phyloP scores from a whole-genome alignment of 2,113 vertebrate genomes.

The Dicaeum eximium region DNA sequence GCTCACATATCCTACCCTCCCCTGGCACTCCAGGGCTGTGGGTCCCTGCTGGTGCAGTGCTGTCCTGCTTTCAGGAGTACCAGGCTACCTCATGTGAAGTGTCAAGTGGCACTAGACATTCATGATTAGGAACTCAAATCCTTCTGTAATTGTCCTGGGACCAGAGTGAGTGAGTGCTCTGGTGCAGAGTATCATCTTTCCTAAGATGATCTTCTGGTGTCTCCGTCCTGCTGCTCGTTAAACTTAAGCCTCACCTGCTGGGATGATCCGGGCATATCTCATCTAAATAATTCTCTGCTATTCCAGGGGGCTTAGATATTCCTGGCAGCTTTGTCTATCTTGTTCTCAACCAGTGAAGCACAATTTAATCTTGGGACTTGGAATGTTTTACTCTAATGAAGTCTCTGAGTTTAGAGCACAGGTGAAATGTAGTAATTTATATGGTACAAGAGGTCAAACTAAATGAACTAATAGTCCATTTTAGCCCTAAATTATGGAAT shows the following conservation, averaged over 20 bases:
- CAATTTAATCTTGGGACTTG: background rate
- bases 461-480: background rate
- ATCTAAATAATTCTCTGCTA: background rate
- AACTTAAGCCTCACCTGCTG: background rate
- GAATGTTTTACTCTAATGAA: slow-evolving; percentile 6
- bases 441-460: background rate
- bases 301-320: background rate
- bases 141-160: background rate
- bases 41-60: background rate
- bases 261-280: background rate
- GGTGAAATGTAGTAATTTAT: background rate
- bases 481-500: background rate
- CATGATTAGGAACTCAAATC: background rate
- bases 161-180: background rate
- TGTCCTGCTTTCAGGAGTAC: background rate
- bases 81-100: background rate
- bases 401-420: background rate
- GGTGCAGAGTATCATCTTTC: background rate
- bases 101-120: background rate
- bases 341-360: background rate
- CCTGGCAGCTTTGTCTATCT: background rate
- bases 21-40: rapidly evolving
- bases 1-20: rapidly evolving
- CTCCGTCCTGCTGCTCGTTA: background rate
- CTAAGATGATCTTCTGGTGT: background rate